Base-by-base conservation (phyloP, 1,140 invertebrate genomes). In the Papilio helenus region DNA sequence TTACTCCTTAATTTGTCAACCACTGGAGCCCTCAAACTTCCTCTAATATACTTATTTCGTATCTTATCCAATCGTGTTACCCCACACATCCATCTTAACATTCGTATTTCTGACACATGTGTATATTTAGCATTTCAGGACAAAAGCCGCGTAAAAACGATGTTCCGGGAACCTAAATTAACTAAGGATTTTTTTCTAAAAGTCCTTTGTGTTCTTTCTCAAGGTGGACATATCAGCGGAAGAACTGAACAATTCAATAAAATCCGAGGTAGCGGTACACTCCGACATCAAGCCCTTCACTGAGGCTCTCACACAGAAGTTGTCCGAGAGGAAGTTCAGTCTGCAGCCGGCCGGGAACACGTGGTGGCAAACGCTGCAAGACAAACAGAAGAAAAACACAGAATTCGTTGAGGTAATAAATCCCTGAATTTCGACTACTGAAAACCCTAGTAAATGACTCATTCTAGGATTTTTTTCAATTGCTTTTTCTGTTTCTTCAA, bases 161-260 rank as follows among this genome's bases (percentile, higher is more conserved):
- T 39, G 7, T n/a, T 51, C 16, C 16, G 0, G n/a, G n/a, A 51
- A 18, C 3, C 1, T 5, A 51, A 51, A 51, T 7, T n/a, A 7
- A 51, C 49, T 51, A 51, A 49, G 16, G 12, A 8, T 46, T 46
- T 49, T 55, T 8, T 55, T 20, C n/a, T 9, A 1, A 18, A 18
- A 55, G n/a, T 51, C 5, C 49, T n/a, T 51, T 51, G 18, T 55
- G 4, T 29, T 65, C 10, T 65, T 65, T 51, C 82, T 84, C 18
- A 88, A 98, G 97, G 97, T 99, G 10, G 99, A 99, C 88, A 96
- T 99, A 77, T 96, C 95, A 79, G 95, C 98, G 3, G 99, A 99
- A 95, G 99, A 99, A 92, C 95, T 99, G 79, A 97, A 99, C 85
- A 99, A 99, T 90, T 99, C 98, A 82, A 95, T 98, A 0, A 94